phyloP scores from a whole-genome alignment of 2,113 vertebrate genomes.

The Chloropsis hardwickii region DNA sequence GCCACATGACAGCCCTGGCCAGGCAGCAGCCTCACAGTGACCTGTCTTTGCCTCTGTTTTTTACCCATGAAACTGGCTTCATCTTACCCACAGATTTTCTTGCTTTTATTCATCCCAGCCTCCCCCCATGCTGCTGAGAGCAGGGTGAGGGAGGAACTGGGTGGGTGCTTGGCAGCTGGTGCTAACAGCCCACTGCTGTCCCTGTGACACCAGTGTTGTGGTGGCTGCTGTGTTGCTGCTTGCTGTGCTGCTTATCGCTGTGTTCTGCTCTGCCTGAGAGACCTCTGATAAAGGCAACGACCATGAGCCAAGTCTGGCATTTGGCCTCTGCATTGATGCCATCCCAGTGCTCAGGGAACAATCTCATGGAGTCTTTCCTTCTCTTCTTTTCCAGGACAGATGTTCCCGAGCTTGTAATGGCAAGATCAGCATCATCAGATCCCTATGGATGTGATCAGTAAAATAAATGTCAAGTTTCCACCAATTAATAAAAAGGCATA shows the following conservation, averaged over 20 bases:
- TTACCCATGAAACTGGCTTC: fast-evolving
- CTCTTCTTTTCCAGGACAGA: not conserved
- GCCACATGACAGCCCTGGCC: not conserved
- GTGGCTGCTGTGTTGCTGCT: not conserved
- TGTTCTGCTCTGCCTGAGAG: not conserved
- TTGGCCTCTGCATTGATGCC: not conserved
- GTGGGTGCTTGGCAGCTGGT: not conserved
- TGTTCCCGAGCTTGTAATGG: not conserved
- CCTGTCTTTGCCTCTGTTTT: fast-evolving
- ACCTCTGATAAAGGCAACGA: not conserved
- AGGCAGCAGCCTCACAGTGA: not conserved
- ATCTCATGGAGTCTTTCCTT: not conserved
- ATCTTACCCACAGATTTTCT: fast-evolving
- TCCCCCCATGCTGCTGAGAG: fast-evolving
- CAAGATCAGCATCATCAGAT: not conserved
- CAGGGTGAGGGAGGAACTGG: not conserved
- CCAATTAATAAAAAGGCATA: not conserved
- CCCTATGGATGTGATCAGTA: not conserved
- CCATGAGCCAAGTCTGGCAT: not conserved
- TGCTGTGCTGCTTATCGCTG: not conserved
- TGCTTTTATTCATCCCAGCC: fast-evolving
- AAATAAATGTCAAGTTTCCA: not conserved
- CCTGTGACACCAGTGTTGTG: not conserved
- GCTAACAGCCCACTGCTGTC: fast-evolving
- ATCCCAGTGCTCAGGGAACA: not conserved